Conservation (phyloP, 2,113 vertebrate genomes). For the Garra rufa region DNA sequence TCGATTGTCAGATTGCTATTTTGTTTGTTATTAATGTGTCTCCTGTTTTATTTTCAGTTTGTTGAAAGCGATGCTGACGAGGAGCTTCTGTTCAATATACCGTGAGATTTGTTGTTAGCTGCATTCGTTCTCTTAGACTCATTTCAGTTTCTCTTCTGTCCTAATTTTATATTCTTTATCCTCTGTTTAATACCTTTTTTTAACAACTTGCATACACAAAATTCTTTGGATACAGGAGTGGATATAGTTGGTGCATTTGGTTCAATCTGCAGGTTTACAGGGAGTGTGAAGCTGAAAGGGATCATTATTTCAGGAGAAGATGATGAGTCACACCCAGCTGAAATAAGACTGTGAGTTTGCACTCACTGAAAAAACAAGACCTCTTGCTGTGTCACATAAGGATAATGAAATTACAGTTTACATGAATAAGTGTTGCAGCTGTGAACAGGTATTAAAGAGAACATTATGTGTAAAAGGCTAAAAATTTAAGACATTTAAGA, state of each 20-base stretch:
- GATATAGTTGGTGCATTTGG: not conserved
- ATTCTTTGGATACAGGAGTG: not conserved
- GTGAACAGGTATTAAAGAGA: slow-evolving; percentile 71
- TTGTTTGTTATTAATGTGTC: not conserved
- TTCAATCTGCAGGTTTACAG: slow-evolving; percentile 87
- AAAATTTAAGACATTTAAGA: not conserved
- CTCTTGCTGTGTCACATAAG: not conserved
- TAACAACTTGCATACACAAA: not conserved
- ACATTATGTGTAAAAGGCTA: not conserved
- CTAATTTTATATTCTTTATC: not conserved
- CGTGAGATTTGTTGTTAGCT: slow-evolving; percentile 78
- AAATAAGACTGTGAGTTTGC: slow-evolving; percentile 91
- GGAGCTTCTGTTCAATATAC: slow-evolving; percentile 96
- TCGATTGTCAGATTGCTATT: not conserved
- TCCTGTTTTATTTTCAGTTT: slow-evolving; percentile 75
- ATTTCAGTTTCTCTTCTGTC: not conserved
- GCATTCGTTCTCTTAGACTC: not conserved
- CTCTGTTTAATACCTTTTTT: not conserved
- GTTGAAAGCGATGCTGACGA: slow-evolving; percentile 96
- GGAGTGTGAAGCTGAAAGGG: slow-evolving; percentile 92
- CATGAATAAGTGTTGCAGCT: not conserved
- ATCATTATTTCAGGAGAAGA: slow-evolving; percentile 91
- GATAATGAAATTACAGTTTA: not conserved
- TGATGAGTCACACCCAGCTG: slow-evolving; percentile 86
- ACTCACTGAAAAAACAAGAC: rapidly evolving